A percentile compares a stretch with the other conserved stretches of the same genome.
Conservation (phyloP, 2,888 invertebrate genomes). For the Cinara cedri region DNA sequence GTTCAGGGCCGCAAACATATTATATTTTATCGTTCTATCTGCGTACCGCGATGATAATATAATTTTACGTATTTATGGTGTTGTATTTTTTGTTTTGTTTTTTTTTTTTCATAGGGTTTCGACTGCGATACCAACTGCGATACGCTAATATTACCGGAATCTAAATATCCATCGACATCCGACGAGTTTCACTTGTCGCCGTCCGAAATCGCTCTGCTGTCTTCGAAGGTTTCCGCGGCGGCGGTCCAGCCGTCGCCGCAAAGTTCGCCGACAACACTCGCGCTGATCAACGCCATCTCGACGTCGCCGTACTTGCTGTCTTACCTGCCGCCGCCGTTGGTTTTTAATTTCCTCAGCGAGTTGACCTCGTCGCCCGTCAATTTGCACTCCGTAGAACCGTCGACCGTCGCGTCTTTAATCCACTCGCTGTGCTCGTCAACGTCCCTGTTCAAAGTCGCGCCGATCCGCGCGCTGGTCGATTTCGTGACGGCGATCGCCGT, state of each 20-base stretch:
- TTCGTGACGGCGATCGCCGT: neutral
- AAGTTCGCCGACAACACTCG: neutral
- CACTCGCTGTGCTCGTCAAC: neutral
- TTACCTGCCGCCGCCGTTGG: neutral
- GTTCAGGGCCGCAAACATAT: too few species aligned
- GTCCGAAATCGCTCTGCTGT: neutral
- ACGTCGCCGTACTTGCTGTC: neutral
- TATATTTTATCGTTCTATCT: too few species aligned
- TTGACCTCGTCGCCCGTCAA: neutral
- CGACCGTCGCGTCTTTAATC: neutral
- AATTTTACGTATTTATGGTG: too few species aligned
- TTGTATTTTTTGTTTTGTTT: too few species aligned
- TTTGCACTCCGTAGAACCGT: neutral
- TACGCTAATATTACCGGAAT: neutral
- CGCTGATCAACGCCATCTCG: neutral
- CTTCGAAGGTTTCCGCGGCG: neutral
- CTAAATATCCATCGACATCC: neutral
- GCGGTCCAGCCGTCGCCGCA: neutral
- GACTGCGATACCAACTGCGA: neutral
- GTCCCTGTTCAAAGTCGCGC: neutral
- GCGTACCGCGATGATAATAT: too few species aligned
- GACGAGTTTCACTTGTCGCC: neutral
- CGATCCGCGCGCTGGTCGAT: neutral
- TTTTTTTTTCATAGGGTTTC: constrained; percentile 11
- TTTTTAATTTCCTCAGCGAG: neutral